Evolutionary conservation across 2,113 vertebrate species (phyloP), one percentile per base, ranked within the genome.

Genomic region (Aptenodytes forsteri): DNA sequence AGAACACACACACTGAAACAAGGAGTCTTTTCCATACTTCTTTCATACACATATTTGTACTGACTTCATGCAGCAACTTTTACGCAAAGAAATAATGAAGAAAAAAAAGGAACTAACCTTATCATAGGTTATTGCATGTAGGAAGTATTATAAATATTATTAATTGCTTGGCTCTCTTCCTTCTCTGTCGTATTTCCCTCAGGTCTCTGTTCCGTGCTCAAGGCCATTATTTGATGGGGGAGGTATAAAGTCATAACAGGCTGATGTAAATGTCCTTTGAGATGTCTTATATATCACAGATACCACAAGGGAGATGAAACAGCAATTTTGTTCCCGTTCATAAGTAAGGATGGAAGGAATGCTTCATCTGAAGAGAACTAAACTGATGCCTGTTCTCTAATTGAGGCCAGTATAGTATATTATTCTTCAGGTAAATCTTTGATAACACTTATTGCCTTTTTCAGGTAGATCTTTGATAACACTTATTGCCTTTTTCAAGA

Each of bases 181-280:
- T 96, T 93, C 83, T 89, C 97, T 95, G 86, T 87, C 95, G 67
- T 78, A 97, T 96, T 97, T 97, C 83, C 95, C 96, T 95, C 93
- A 96, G 96, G 95, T 96, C 93, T 92, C 92, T 88, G 67, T 94
- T 96, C 84, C 64, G 88, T 81, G 79, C 91, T 97, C 95, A 97
- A 96, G 87, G 91, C 95, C 96, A 91, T 89, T 85, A 79, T 95
- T 97, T 95, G 90, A 97, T 91, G 87, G 79, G 93, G 84, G 90
- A 96, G 89, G 93, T 95, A 94, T 89, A 96, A 96, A 97, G 91
- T 78, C 87, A 90, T 96, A 97, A 92, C 79, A 97, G 80, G 83
- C 61, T 90, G 95, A 97, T 96, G 96, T 97, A 97, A 97, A 97
- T 97, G 97, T 97, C 92, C 93, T 96, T 96, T 93, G 94, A 95